Base-by-base conservation (phyloP, 2,888 invertebrate species). In the Torymus tubicola region DNA sequence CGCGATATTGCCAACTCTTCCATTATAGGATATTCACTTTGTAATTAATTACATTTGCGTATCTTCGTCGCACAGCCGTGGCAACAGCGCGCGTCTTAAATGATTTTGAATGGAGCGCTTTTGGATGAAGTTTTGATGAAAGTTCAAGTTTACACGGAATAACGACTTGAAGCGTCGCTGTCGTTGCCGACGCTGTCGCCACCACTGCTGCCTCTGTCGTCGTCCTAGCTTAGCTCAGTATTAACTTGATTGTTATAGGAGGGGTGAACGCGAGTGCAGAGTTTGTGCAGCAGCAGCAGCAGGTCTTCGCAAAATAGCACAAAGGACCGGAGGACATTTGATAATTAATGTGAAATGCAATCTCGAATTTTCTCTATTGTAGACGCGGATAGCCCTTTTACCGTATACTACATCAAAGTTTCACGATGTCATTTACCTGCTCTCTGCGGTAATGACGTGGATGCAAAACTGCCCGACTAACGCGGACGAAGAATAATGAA, bases 121-220 rank as follows among this genome's bases (percentile, higher is more conserved):
- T 68, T 53, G n/a, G 16, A 55, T 68, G n/a, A 68, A 68, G 55
- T 68, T 65, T 52, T 18, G 55, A 21, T 55, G 53, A 53, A 68
- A 68, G 14, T 24, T 68, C 2, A 24, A 68, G 55, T 68, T 68
- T 55, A 24, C 21, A 4, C 14, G 53, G 21, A 68, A 24, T 24
- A 55, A 21, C 10, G 68, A 24, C 24, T 68, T 55, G 24, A 68
- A 68, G 14, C 53, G 24, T 55, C 12, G 14, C n/a, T 53, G 5
- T 50, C 24, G 12, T 8, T 8, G 42, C 8, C 42, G 42, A 21
- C 21, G 21, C 21, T 21, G 21, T 21, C 21, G 21, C 21, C 21
- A 21, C 21, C 21, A 21, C 21, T 2, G 21, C 21, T 21, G 21
- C 21, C 2, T 21, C 21, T 21, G 2, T 8, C 42, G 42, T 8